A percentile compares a stretch with the other conserved stretches of the same genome.
Evolutionary conservation across 1,140 invertebrate species (phyloP).

Genomic region (Coptotermes formosanus): DNA sequence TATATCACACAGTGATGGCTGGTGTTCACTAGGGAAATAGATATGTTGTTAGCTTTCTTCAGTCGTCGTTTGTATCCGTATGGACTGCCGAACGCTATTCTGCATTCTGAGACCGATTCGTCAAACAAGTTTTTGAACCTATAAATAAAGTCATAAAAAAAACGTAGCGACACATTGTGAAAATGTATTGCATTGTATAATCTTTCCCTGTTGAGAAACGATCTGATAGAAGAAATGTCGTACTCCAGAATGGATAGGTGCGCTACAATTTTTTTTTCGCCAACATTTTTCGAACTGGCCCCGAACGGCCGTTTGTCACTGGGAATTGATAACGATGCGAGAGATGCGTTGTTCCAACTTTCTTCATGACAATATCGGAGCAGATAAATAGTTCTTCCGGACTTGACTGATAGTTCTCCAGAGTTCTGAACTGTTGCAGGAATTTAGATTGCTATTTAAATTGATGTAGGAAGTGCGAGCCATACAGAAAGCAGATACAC

Average conservation of each 20-base stretch:
- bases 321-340: neutral
- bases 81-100: neutral
- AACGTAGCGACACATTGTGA: neutral
- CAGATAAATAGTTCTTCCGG: neutral
- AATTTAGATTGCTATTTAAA: neutral
- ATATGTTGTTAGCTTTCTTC: neutral
- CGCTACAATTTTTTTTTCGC: neutral
- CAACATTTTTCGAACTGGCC: neutral
- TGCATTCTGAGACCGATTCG: neutral
- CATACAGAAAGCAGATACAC: neutral
- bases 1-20: neutral
- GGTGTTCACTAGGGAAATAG: neutral
- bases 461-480: neutral
- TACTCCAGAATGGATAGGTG: neutral
- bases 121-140: neutral
- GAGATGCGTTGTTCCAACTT: constrained; percentile 14
- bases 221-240: constrained; percentile 10
- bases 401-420: neutral
- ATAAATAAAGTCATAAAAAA: constrained; percentile 4
- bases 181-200: constrained; percentile 5
- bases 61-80: neutral
- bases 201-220: neutral
- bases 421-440: neutral
- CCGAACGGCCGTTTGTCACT: neutral
- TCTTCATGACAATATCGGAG: neutral